Evolutionary conservation across 64 coral and sea anemone species (phyloP), one percentile per base, ranked within the genome.

Genomic region (Orbicella faveolata): DNA sequence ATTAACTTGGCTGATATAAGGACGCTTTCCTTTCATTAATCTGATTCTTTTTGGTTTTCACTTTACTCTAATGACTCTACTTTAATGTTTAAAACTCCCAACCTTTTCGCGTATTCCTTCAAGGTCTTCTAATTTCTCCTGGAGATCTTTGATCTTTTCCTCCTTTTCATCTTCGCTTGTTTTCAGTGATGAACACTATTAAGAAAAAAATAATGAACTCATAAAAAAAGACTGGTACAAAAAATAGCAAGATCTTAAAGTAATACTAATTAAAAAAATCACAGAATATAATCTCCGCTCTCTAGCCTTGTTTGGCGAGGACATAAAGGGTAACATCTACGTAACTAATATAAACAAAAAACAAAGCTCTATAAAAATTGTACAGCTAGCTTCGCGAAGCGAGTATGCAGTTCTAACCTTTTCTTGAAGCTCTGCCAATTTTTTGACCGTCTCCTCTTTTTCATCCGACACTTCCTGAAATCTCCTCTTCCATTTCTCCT

Each of bases 401-500:
- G 9, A 54, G 9, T 39, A 64, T 55, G 5, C 36, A 59, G 9
- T 73, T 9, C 37, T 76, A 88, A 99, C 97, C 94, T 96, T 99
- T 63, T 89, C 91, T 88, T 99, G 85, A 73, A 91, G 75, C 48
- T 89, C 89, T n/a, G 64, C n/a, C 0, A 91, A 25, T 75, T 92
- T 99, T 51, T 94, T 92, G 41, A 48, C 51, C 7, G 89, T 52
- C 65, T 87, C 85, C 10, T 99, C 97, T 54, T 88, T 90, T 83
- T 99, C 97, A 73, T 96, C 97, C 4, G 84, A 23, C 53, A 99
- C 73, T 54, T 99, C 97, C 75, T 99, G 79, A 61, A 93, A 93
- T 87, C 93, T 95, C 63, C 80, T 90, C 74, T 93, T 93, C 97
- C 94, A 99, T 91, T 95, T 99, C 63, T 95, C 83, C 64, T 95